Base-by-base conservation (phyloP, 2,888 invertebrate genomes). In the Peribatodes rhomboidaria region DNA sequence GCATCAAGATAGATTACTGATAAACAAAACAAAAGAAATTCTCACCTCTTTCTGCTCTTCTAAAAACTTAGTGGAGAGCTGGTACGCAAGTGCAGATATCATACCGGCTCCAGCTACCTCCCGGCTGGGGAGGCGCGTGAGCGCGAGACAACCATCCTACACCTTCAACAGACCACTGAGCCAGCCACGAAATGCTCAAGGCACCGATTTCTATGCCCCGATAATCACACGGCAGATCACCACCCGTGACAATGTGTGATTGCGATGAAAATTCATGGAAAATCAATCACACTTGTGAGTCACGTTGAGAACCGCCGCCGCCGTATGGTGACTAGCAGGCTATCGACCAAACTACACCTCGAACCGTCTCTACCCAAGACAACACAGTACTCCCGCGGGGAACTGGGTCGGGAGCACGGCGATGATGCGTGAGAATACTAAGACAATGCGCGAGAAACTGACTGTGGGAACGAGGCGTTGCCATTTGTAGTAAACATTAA, bases 381-480 rank as follows among this genome's bases (percentile, higher is more conserved):
- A 58, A 66, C 72, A 76, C 16, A 16, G 54, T 61, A 18, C 53
- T 56, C 35, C 44, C 53, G 46, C n/a, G 16, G 14, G 14, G 39
- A 85, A 83, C 75, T 77, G 77, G 82, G 82, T 78, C 85, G 80
- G 73, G 78, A 83, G 82, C 83, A 82, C 80, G 81, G 77, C 77
- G 77, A 71, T 79, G 79, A 82, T 84, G 84, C 90, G 90, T 90
- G 92, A 89, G 91, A 92, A 88, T 83, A 71, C 74, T 71, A 74
- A 88, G 82, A 92, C 91, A 91, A 92, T 90, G 81, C 87, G 83
- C 85, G 86, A 83, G 90, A 92, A 91, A 92, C 90, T 92, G 90
- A 92, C 90, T 92, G 90, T 90, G 92, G 82, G 89, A 92, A 87
- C 86, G 89, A 94, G 94, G 94, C 94, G 94, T 93, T 94, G 92